Base-by-base conservation (phyloP, 2,113 vertebrate genomes). In the Toxotes chatareus region DNA sequence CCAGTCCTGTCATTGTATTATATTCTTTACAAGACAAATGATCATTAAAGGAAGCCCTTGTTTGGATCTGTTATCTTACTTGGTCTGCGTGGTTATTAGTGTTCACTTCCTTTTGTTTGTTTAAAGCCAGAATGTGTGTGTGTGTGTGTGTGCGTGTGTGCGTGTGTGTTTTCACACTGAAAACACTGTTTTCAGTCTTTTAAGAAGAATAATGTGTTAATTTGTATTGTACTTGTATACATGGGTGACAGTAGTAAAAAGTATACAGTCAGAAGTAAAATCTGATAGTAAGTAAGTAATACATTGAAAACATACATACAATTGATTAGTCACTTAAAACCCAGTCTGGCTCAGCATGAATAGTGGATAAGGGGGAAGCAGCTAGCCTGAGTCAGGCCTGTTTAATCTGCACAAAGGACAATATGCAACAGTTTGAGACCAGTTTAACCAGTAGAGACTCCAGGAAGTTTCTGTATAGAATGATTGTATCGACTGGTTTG, bases 1-100 rank as follows among this genome's bases (percentile, higher is more conserved):
- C 86, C 71, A 90, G 93, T 94, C 89, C 91, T 92, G 91, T 93
- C 91, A 84, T 87, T 94, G 95, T 95, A 93, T 94, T 88, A 84
- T 93, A 90, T 94, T 95, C 91, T 95, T 96, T 95, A 92, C 90
- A 82, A 93, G 86, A 92, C 86, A 91, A 94, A 91, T 85, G 82
- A 86, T 93, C 90, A 95, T 95, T 95, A 95, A 96, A 95, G 90
- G 80, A 94, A 93, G 88, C 80, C 85, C 89, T 93, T 92, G 91
- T 93, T 93, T 93, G 91, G 90, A 94, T 93, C 89, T 3, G 84
- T 93, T 74, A 72, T 73, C 63, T 64, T 57, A 57, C 59, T 83
- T 73, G 47, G 47, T 90, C 76, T 6, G 49, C 0, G 56, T 86
- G 76, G 4, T 87, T 88, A 72, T 87, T 88, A 85, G 17, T 86